phyloP scores from a whole-genome alignment of 92 coral and sea anemone genomes.

The Heteractis magnifica region DNA sequence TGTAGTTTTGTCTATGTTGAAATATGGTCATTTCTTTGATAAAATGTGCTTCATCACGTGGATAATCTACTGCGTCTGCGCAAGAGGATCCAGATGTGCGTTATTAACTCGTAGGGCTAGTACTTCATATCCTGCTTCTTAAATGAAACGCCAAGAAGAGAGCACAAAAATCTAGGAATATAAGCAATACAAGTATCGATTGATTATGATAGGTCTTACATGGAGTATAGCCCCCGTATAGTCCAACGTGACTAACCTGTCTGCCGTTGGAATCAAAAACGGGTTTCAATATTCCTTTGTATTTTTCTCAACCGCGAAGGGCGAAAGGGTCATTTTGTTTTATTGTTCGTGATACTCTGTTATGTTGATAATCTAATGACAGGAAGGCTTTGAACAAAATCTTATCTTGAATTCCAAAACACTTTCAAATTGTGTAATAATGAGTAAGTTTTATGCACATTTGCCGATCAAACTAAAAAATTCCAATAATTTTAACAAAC shows the following conservation, averaged over 20 bases:
- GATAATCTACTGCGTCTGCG: background rate
- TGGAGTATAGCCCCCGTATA: background rate
- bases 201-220: background rate
- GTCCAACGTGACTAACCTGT: background rate
- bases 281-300: background rate
- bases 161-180: background rate
- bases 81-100: background rate
- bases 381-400: slow-evolving; percentile 16
- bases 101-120: too few species aligned
- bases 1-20: background rate
- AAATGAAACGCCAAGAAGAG: background rate
- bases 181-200: background rate
- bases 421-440: background rate
- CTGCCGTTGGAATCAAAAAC: background rate
- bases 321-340: slow-evolving; percentile 8
- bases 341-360: slow-evolving; percentile 10
- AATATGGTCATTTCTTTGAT: background rate
- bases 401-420: background rate
- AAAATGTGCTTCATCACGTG: background rate
- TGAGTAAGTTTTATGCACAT: background rate
- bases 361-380: slow-evolving; percentile 8
- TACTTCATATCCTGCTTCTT: background rate
- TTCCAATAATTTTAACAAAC: background rate
- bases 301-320: slow-evolving; percentile 6
- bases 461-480: too few species aligned